These are phyloP conservation scores for Cheirogaleus major DNA, from an alignment of 2,797 vertebrate genomes.

Conservation along the genomic window DNA sequence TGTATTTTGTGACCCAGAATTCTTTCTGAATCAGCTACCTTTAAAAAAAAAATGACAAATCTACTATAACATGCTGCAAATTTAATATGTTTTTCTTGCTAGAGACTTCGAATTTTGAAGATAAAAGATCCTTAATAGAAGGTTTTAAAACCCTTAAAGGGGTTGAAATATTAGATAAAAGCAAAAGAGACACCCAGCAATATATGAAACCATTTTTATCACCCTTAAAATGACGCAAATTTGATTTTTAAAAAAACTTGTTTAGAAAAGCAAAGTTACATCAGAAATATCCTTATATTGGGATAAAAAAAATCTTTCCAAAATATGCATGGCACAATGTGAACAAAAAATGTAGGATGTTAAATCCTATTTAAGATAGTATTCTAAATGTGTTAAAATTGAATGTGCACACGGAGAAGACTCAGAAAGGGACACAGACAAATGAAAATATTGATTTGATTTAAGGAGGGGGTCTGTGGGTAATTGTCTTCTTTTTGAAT, in stretches of 20 bases:
- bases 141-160: not conserved
- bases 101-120: conserved; percentile 13
- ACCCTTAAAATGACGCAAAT: not conserved
- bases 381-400: not conserved
- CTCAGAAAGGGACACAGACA: not conserved
- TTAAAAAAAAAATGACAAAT: conserved; percentile 31
- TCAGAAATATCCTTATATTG: not conserved
- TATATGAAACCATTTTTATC: not conserved
- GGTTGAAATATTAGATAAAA: conserved; percentile 24
- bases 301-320: conserved; percentile 4
- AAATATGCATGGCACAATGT: not conserved
- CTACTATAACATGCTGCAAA: not conserved
- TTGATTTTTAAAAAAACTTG: not conserved
- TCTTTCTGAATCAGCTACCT: conserved; percentile 63
- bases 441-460: not conserved
- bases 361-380: conserved; percentile 1
- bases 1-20: conserved; percentile 66
- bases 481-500: not conserved
- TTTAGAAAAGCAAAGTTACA: conserved; percentile 1
- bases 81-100: not conserved
- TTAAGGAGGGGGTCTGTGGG: not conserved
- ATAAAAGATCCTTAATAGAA: not conserved
- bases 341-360: conserved; percentile 9
- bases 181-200: not conserved
- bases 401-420: not conserved